phyloP scores from a whole-genome alignment of 1,140 invertebrate genomes.

The Neoseiulus cucumeris region DNA sequence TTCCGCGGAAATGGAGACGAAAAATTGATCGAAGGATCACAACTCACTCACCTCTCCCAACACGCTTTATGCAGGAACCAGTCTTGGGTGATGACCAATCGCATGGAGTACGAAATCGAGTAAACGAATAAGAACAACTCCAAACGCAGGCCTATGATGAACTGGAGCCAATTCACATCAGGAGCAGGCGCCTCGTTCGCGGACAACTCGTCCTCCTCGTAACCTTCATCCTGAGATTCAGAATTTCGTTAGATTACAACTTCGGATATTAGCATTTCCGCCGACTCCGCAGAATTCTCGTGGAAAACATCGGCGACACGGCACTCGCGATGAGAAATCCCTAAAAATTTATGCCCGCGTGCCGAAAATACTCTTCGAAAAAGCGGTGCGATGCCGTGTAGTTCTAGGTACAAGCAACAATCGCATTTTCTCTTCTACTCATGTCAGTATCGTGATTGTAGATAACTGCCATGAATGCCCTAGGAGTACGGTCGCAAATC shows the following conservation, averaged over 20 bases:
- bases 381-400: background rate
- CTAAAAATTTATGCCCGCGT: background rate
- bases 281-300: background rate
- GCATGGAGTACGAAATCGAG: constrained; percentile 1
- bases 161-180: background rate
- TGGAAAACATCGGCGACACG: background rate
- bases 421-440: too few species aligned
- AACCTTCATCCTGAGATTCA: background rate
- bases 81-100: background rate
- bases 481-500: too few species aligned
- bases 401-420: background rate
- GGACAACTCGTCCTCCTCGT: constrained; percentile 2
- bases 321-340: background rate
- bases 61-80: constrained; percentile 1
- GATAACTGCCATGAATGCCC: too few species aligned
- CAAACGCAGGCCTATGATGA: background rate
- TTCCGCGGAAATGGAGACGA: too few species aligned
- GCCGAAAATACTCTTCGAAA: background rate
- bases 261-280: background rate
- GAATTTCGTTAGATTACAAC: background rate
- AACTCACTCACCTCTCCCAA: background rate
- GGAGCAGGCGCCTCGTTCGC: background rate
- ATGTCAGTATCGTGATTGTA: too few species aligned
- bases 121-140: background rate
- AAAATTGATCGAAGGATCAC: background rate